Base-by-base conservation (phyloP, 2,797 vertebrate species). In the Channa striata region DNA sequence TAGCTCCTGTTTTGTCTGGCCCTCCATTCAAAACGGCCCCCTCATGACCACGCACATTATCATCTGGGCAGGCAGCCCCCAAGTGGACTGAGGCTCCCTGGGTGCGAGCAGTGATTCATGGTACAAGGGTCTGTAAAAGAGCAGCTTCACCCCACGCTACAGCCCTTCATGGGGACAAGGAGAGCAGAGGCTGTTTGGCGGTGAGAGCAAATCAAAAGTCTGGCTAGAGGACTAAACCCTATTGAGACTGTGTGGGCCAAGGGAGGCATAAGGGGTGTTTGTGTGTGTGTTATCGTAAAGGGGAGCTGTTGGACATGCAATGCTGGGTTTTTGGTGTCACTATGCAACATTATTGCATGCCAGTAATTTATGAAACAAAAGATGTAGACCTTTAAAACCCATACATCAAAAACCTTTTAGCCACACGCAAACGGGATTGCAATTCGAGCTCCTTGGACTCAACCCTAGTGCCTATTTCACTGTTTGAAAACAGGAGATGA, bases 101-200 rank as follows among this genome's bases (percentile, higher is more conserved):
- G 86, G 90, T 86, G 85, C 75, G 4, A 89, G 85, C 83, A 82
- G 77, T 90, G 87, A 93, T 92, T 92, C 91, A 91, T 91, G 84
- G 82, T 78, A 86, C 85, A 87, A 87, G 87, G 83, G 84, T 87
- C 80, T 87, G 87, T 78, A 91, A 92, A 90, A 92, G 91, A 91
- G 90, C 89, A 92, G 89, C 90, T 71, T 88, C 68, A 57, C 78
- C 81, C 74, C 71, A 70, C 62, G 68, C 80, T 34, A 54, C 68
- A 80, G 70, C 77, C 60, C 84, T 78, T 80, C 80, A 72, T 61
- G 46, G 66, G 80, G 86, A 90, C 84, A 85, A 87, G 90, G 82
- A 78, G 74, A 76, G 87, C 65, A 59, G 81, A 86, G 81, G 81
- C 78, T 82, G 81, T 78, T 84, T 72, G 84, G 86, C 73, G 80